Percentiles rank a stretch among this genome's conserved stretches.
Conservation (phyloP, 2,797 vertebrate genomes). For the Chrosomus eos region DNA sequence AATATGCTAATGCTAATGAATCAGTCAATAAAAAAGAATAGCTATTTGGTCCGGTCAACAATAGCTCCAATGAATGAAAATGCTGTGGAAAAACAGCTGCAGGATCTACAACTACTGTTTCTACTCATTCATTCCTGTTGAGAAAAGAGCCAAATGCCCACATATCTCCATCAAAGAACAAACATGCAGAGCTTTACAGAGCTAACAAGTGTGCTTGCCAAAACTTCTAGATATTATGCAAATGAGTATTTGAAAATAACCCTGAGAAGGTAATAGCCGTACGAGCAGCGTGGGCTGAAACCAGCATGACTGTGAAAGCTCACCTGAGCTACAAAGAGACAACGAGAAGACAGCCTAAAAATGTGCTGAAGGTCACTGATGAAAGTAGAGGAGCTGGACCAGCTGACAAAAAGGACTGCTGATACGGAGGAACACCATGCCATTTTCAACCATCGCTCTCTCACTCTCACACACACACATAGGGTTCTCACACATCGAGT, state of each 20-base stretch:
- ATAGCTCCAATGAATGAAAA: background rate
- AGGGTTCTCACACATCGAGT: conserved; percentile 17
- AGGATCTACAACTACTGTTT: background rate
- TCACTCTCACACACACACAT: conserved; percentile 1
- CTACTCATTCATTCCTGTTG: background rate
- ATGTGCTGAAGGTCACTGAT: conserved; percentile 53
- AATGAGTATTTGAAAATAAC: conserved; percentile 37
- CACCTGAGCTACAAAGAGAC: conserved; percentile 33
- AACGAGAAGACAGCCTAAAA: conserved; percentile 32
- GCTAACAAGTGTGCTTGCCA: background rate
- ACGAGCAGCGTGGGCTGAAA: conserved; percentile 1
- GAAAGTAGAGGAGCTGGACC: conserved; percentile 27
- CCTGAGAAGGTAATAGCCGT: background rate
- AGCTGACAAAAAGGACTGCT: conserved; percentile 17
- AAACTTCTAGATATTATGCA: conserved; percentile 17
- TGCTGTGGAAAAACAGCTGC: background rate
- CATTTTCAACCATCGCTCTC: conserved; percentile 1
- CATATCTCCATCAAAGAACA: conserved; percentile 17
- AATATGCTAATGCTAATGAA: too few species aligned
- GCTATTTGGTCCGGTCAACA: background rate
- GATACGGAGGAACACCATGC: conserved; percentile 23
- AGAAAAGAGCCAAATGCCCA: conserved; percentile 1
- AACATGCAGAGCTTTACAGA: background rate
- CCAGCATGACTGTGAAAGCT: conserved; percentile 13
- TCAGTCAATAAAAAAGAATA: too few species aligned